Percentiles rank a stretch among this genome's conserved stretches.
Evolutionary conservation across 2,888 invertebrate genomes (phyloP).

Genomic region (Bursaphelenchus okinawaensis): DNA sequence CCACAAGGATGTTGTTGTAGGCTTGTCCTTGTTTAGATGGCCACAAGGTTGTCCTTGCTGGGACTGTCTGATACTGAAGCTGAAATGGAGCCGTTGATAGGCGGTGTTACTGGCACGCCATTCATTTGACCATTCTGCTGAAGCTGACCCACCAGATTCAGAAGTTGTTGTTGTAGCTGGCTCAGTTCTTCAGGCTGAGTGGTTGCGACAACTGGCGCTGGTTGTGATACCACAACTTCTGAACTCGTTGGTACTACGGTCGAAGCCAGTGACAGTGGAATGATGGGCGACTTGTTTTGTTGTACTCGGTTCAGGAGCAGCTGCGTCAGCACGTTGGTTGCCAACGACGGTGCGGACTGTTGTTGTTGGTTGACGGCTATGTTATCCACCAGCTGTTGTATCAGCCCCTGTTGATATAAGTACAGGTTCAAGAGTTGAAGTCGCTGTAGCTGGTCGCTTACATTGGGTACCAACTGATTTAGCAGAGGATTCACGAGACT

Average conservation of each 20-base stretch:
- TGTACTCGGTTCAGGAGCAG: neutral
- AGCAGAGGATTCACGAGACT: neutral
- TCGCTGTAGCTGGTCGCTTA: constrained; percentile 21
- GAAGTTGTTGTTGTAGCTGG: constrained; percentile 1
- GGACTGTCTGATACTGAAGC: constrained; percentile 2
- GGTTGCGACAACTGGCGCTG: neutral
- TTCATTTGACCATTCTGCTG: neutral
- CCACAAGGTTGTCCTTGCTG: constrained; percentile 6
- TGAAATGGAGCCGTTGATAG: neutral
- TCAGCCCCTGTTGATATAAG: constrained; percentile 29
- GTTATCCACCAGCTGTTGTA: constrained; percentile 11
- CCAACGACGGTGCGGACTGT: neutral
- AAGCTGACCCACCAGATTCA: constrained; percentile 3
- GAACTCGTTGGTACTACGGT: neutral
- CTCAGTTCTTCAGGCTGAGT: neutral
- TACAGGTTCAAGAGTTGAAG: constrained; percentile 30
- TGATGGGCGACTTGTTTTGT: neutral
- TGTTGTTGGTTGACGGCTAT: neutral
- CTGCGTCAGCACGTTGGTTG: constrained; percentile 5
- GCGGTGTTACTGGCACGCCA: neutral
- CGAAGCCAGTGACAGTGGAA: neutral
- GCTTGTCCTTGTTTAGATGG: neutral
- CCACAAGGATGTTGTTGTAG: neutral
- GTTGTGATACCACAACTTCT: neutral
- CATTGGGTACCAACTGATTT: neutral